phyloP scores from a whole-genome alignment of 2,797 vertebrate species.

The Pygocentrus nattereri region DNA sequence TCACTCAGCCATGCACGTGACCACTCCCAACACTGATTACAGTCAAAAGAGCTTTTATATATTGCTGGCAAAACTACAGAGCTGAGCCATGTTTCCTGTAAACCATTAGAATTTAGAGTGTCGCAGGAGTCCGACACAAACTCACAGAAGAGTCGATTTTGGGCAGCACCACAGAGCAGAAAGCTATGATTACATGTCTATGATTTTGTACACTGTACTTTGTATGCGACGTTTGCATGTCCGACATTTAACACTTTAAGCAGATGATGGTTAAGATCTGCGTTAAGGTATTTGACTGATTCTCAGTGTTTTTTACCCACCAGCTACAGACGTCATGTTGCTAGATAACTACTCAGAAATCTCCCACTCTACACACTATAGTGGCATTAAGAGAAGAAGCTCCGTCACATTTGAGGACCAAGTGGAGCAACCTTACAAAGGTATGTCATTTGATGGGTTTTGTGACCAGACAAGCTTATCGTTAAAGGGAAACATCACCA shows the following conservation, averaged over 20 bases:
- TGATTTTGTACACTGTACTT: neutral
- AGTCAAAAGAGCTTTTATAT: constrained; percentile 5
- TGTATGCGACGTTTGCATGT: neutral
- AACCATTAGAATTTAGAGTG: neutral
- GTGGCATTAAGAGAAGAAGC: constrained; percentile 88
- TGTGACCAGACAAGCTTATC: neutral
- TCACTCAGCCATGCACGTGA: neutral
- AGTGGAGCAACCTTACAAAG: constrained; percentile 90
- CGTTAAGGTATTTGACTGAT: constrained; percentile 27
- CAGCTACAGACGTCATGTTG: constrained; percentile 96
- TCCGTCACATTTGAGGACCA: constrained; percentile 98
- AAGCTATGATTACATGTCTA: neutral
- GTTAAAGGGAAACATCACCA: no score
- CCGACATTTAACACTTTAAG: neutral
- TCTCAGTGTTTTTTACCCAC: constrained; percentile 22
- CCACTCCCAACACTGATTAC: neutral
- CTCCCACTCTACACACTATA: constrained; percentile 67
- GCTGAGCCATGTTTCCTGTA: neutral
- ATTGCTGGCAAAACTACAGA: neutral
- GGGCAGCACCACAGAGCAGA: neutral
- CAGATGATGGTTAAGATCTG: constrained; percentile 21
- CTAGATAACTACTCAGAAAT: constrained; percentile 90
- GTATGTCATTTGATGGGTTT: constrained; percentile 67
- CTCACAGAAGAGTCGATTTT: neutral
- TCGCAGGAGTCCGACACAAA: neutral